A percentile compares a stretch with the other conserved stretches of the same genome.
Evolutionary conservation across 1,140 invertebrate species (phyloP).

Genomic region (Bombus superbus): DNA sequence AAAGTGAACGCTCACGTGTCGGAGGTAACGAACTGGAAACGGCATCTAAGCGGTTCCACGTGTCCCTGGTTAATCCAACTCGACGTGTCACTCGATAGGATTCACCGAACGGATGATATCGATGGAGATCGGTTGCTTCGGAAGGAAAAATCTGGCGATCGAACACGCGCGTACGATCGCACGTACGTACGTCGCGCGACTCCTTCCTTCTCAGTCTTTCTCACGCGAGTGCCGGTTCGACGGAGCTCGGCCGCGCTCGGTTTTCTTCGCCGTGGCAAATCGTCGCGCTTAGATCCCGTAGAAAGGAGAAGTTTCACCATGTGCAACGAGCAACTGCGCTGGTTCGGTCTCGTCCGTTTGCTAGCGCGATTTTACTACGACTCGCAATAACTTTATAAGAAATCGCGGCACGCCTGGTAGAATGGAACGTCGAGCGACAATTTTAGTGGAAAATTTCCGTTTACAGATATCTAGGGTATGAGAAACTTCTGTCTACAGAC

Average conservation of each 20-base stretch:
- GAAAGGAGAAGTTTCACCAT: constrained; percentile 47
- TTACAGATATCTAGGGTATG: too few species aligned
- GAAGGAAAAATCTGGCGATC: background rate
- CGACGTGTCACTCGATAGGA: background rate
- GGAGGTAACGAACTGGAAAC: constrained; percentile 18
- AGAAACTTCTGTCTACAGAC: too few species aligned
- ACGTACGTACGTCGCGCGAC: too few species aligned
- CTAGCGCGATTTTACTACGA: background rate
- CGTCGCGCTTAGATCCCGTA: background rate
- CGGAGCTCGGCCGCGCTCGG: constrained; percentile 10
- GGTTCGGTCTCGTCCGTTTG: background rate
- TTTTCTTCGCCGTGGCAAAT: background rate
- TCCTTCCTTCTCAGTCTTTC: constrained; percentile 18
- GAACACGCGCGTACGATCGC: background rate
- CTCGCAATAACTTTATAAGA: too few species aligned
- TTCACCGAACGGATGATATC: background rate
- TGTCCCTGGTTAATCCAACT: background rate
- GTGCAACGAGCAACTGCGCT: background rate
- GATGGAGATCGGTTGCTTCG: background rate
- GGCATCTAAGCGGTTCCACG: background rate
- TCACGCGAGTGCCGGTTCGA: background rate
- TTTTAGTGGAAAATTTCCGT: too few species aligned
- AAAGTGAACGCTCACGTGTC: constrained; percentile 50
- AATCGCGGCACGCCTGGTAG: too few species aligned
- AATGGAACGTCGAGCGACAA: too few species aligned